Evolutionary conservation across 1,140 invertebrate species (phyloP), one percentile per base, ranked within the genome.

Genomic region (Conus ventricosus): DNA sequence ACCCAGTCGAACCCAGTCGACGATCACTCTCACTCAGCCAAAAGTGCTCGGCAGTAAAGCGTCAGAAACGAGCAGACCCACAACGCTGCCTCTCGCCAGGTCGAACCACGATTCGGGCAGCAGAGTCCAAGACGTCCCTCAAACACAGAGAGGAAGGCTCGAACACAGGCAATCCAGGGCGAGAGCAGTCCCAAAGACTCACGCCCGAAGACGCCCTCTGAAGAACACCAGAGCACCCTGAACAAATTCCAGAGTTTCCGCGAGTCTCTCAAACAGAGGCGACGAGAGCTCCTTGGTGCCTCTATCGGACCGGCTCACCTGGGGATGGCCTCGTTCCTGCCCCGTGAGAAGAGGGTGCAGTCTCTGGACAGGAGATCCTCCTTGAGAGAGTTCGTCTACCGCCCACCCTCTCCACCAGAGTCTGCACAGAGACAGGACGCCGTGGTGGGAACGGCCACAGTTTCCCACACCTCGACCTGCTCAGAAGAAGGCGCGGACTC

Each of bases 221-320:
- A 71, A 23, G 67, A 71, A n/a, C 23, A 54, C 10, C 78, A 84
- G 25, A 63, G 5, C 25, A 63, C 63, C 7, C n/a, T 82, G 76
- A 71, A 89, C 39, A 75, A 84, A 17, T 88, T 89, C 76, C 84
- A 85, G 83, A 86, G 27, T 53, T 55, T 89, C 27, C 84, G 85
- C 25, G 88, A 89, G 23, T 81, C 84, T 8, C 84, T 89, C 4
- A 60, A 57, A 60, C 88, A 86, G 60, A 89, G 54, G n/a, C 51
- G 88, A 53, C 54, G 80, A 51, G 83, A 89, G 27, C 84, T 89
- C 15, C 78, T 89, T 27, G 17, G 67, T 11, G 11, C 67, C 23
- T 71, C 67, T 17, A 60, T 80, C 23, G 87, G 20, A 15, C n/a
- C 27, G n/a, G 67, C 11, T 7, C 81, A 54, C 60, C 39, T 39